A percentile compares a stretch with the other conserved stretches of the same genome.
Conservation (phyloP, 2,797 vertebrate species). For the Borostomias antarcticus region DNA sequence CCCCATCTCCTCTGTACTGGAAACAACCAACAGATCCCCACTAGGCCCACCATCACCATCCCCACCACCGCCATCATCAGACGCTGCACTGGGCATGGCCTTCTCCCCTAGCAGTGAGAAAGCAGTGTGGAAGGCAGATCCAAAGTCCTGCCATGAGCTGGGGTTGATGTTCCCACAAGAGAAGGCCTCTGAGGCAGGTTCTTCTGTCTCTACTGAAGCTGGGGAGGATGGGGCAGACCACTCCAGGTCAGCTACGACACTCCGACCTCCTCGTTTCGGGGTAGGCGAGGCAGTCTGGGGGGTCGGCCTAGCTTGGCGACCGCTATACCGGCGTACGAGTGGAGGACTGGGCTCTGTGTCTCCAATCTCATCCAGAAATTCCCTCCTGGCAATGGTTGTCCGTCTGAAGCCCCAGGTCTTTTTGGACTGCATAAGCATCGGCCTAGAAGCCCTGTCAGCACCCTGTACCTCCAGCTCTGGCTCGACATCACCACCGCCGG, state of each 20-base stretch:
- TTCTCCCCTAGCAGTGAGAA: constrained; percentile 61
- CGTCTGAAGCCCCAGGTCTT: constrained; percentile 96
- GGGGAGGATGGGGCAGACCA: constrained; percentile 81
- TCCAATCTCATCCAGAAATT: constrained; percentile 77
- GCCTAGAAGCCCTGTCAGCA: constrained; percentile 61
- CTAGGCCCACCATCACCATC: not conserved
- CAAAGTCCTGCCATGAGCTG: constrained; percentile 69
- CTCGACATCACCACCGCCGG: constrained; percentile 17
- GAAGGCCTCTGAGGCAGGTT: constrained; percentile 77
- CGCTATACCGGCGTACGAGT: constrained; percentile 70
- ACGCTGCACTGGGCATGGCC: constrained; percentile 52
- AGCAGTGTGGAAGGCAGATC: constrained; percentile 65
- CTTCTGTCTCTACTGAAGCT: constrained; percentile 77
- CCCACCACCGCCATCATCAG: constrained; percentile 54
- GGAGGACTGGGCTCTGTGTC: constrained; percentile 72
- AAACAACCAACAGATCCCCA: not conserved
- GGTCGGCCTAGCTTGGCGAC: constrained; percentile 70
- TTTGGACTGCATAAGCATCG: constrained; percentile 85
- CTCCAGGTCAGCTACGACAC: constrained; percentile 73
- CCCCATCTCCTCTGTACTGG: not conserved
- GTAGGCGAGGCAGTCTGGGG: constrained; percentile 60
- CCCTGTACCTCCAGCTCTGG: constrained; percentile 39
- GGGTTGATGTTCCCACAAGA: constrained; percentile 74
- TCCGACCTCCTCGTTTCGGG: constrained; percentile 69
- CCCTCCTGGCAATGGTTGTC: constrained; percentile 90